Percentiles rank a stretch among this genome's conserved stretches.
Evolutionary conservation across 2,113 vertebrate genomes (phyloP).

Genomic region (Thunnus thynnus): DNA sequence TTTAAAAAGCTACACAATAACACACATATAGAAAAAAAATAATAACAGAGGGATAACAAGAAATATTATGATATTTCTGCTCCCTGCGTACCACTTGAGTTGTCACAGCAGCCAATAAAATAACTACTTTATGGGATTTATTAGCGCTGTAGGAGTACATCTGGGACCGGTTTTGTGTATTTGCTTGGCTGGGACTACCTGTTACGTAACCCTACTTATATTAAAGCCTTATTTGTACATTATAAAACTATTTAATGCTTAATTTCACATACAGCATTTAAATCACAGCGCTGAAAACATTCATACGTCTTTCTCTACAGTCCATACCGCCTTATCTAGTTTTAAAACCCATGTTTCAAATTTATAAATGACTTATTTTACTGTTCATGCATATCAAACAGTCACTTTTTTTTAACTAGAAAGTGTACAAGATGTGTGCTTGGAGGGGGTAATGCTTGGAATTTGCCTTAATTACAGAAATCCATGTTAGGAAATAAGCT

Average conservation of each 20-base stretch:
- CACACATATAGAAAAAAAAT: background rate
- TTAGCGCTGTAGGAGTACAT: slow-evolving; percentile 5
- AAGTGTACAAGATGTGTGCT: background rate
- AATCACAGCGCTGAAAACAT: slow-evolving; percentile 3
- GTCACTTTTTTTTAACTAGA: background rate
- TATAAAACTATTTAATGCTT: slow-evolving; percentile 20
- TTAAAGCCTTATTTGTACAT: slow-evolving; percentile 15
- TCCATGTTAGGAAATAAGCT: slow-evolving; percentile 1
- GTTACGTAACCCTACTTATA: background rate
- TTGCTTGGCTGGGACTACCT: slow-evolving; percentile 1
- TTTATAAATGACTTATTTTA: background rate
- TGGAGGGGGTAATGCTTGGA: background rate
- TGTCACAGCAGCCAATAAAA: slow-evolving; percentile 20
- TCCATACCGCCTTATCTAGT: no score
- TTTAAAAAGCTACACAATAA: no score
- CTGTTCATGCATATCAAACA: background rate
- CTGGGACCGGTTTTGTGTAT: background rate
- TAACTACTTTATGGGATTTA: background rate
- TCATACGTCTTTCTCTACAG: background rate
- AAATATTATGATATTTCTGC: background rate
- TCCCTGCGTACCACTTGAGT: background rate
- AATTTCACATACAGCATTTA: background rate
- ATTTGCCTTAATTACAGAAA: background rate
- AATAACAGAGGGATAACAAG: background rate
- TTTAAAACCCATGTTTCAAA: background rate